A percentile compares a stretch with the other conserved stretches of the same genome.
Conservation (phyloP, 1,140 invertebrate species). For the Panulirus ornatus region DNA sequence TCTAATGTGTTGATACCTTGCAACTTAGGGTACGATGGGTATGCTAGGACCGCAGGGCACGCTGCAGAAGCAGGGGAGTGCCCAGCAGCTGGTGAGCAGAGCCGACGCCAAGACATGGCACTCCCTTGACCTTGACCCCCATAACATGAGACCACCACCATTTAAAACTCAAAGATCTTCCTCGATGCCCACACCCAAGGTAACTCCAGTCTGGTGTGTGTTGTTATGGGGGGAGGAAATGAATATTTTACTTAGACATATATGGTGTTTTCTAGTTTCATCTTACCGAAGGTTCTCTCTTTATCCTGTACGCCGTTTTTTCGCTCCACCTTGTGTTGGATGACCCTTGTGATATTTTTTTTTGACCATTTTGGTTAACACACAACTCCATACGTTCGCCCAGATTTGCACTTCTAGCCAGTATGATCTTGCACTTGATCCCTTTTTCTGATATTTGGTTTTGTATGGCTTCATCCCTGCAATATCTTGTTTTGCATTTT, state of each 20-base stretch:
- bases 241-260: conserved; percentile 9
- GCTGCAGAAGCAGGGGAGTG: conserved; percentile 45
- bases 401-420: not conserved
- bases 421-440: conserved; percentile 1
- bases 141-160: conserved; percentile 83
- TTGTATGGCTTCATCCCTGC: not conserved
- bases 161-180: conserved; percentile 95
- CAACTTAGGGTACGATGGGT: conserved; percentile 35
- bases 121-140: conserved; percentile 82
- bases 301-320: conserved; percentile 1
- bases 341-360: not conserved
- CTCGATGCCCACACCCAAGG: conserved; percentile 89
- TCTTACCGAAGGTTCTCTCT: conserved; percentile 5
- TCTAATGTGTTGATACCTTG: conserved; percentile 23
- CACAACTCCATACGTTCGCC: not conserved
- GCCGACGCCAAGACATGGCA: conserved; percentile 80
- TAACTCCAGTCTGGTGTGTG: conserved; percentile 78
- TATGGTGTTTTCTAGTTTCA: not conserved
- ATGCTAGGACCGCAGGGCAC: conserved; percentile 27
- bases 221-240: conserved; percentile 17
- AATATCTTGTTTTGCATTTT: not conserved
- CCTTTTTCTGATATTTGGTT: not conserved
- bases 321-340: conserved; percentile 9
- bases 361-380: not conserved
- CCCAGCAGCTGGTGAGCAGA: conserved; percentile 63